Evolutionary conservation across 2,797 vertebrate species (phyloP).

Genomic region (Parambassis ranga): DNA sequence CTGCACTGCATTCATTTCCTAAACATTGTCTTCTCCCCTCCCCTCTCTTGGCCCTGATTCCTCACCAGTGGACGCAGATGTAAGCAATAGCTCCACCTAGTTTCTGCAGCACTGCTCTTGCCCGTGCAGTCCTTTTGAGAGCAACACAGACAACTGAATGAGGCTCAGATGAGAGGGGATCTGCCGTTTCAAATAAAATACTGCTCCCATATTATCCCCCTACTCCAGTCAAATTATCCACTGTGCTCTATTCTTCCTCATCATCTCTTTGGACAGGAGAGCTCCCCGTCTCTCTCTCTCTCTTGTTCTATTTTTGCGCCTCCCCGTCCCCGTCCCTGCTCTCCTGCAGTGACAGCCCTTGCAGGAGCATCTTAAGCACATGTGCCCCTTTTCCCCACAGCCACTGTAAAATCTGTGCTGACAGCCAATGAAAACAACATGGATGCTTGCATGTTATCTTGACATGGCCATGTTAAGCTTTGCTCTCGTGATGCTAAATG

Average conservation of each 20-base stretch:
- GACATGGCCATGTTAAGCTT: slow-evolving; percentile 84
- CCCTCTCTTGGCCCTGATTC: slow-evolving; percentile 43
- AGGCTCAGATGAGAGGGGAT: slow-evolving; percentile 47
- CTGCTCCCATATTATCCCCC: slow-evolving; percentile 63
- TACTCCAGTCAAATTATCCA: slow-evolving; percentile 75
- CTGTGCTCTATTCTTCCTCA: slow-evolving; percentile 67
- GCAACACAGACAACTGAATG: slow-evolving; percentile 49
- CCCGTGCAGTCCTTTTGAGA: slow-evolving; percentile 31
- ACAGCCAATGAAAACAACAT: slow-evolving; percentile 85
- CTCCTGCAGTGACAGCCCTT: slow-evolving; percentile 76
- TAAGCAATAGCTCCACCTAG: slow-evolving; percentile 78
- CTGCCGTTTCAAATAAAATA: slow-evolving; percentile 67
- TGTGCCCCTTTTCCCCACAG: slow-evolving; percentile 69
- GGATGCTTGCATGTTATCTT: slow-evolving; percentile 86
- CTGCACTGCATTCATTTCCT: slow-evolving; percentile 67
- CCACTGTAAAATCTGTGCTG: slow-evolving; percentile 85
- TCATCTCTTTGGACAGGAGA: slow-evolving; percentile 73
- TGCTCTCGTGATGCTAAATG: slow-evolving; percentile 81
- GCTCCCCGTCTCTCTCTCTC: slow-evolving; percentile 62
- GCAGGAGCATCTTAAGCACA: slow-evolving; percentile 78
- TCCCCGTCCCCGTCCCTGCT: slow-evolving; percentile 60
- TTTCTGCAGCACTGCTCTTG: slow-evolving; percentile 55
- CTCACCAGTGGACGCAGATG: slow-evolving; percentile 51
- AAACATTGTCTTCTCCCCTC: slow-evolving; percentile 57
- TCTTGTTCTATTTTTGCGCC: slow-evolving; percentile 74